Evolutionary conservation across 2,113 vertebrate species (phyloP).

Genomic region (Sinocyclocheilus rhinocerous): DNA sequence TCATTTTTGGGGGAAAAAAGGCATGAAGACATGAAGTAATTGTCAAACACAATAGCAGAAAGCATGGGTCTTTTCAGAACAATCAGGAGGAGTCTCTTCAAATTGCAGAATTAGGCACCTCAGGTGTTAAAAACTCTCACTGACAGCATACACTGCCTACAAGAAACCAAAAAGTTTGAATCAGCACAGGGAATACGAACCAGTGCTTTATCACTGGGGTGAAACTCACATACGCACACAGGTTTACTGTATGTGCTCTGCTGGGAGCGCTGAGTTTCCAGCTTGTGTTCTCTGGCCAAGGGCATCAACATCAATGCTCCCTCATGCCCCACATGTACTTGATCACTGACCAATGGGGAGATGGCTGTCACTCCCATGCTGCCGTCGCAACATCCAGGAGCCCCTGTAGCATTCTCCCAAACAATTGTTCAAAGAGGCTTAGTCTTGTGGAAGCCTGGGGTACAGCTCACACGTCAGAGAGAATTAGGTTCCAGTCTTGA

Average conservation of each 20-base stretch:
- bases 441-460: conserved; percentile 26
- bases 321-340: conserved; percentile 10
- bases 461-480: conserved; percentile 18
- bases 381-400: conserved; percentile 12
- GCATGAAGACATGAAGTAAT: not conserved
- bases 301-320: conserved; percentile 29
- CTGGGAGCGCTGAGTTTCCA: conserved; percentile 1
- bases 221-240: not conserved
- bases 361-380: conserved; percentile 19
- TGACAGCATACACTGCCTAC: not conserved
- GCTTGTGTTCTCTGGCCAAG: conserved; percentile 18
- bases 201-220: not conserved
- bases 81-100: not conserved
- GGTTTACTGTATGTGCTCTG: not conserved
- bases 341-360: conserved; percentile 27
- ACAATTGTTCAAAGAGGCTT: conserved; percentile 29
- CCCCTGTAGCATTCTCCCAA: conserved; percentile 20
- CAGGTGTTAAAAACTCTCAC: too few species aligned
- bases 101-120: not conserved
- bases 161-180: not conserved
- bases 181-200: not conserved
- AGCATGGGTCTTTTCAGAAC: not conserved
- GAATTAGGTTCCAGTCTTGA: conserved; percentile 17
- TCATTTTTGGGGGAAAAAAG: not conserved
- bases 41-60: not conserved